Percentiles rank a stretch among this genome's conserved stretches.
These are phyloP conservation scores for Drosophila nr. fundita DNA, from an alignment of 2,888 invertebrate genomes.

Conservation along the genomic window DNA sequence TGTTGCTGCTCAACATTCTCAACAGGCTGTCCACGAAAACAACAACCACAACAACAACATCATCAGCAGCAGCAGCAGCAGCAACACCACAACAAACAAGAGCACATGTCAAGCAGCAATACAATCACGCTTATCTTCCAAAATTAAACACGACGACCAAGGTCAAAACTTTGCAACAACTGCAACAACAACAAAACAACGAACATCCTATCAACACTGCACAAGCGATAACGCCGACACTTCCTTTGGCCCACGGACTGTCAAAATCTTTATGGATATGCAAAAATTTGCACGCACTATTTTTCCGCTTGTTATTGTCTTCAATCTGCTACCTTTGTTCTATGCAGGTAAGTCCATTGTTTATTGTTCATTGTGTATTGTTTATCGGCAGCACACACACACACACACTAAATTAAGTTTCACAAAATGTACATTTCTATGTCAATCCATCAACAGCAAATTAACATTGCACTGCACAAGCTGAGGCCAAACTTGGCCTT, in stretches of 20 bases:
- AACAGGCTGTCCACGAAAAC: slow-evolving; percentile 37
- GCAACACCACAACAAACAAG: slow-evolving; percentile 20
- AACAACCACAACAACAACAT: slow-evolving; percentile 13
- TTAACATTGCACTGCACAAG: slow-evolving; percentile 19
- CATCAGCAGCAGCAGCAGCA: slow-evolving; percentile 17
- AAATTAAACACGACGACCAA: slow-evolving; percentile 59
- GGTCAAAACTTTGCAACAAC: slow-evolving; percentile 44
- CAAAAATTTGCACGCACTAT: slow-evolving; percentile 83
- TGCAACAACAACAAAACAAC: slow-evolving; percentile 56
- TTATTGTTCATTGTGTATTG: slow-evolving; percentile 21
- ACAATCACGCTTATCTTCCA: slow-evolving; percentile 83
- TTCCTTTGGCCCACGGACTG: slow-evolving; percentile 52
- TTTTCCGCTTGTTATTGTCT: slow-evolving; percentile 84
- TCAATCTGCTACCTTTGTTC: slow-evolving; percentile 85
- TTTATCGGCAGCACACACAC: slow-evolving; percentile 23
- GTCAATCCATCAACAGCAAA: slow-evolving; percentile 17
- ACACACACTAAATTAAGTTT: slow-evolving; percentile 30
- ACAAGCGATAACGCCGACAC: slow-evolving; percentile 47
- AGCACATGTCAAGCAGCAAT: slow-evolving; percentile 52
- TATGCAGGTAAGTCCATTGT: slow-evolving; percentile 82
- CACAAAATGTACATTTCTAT: slow-evolving; percentile 7
- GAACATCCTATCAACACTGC: slow-evolving; percentile 60
- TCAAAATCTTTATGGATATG: slow-evolving; percentile 78
- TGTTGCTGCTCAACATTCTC: slow-evolving; percentile 55
- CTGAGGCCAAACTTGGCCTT: slow-evolving; percentile 18